Percentiles rank a stretch among this genome's conserved stretches.
Evolutionary conservation across 2,888 invertebrate genomes (phyloP).

Genomic region (Rhaphigaster nebulosa): DNA sequence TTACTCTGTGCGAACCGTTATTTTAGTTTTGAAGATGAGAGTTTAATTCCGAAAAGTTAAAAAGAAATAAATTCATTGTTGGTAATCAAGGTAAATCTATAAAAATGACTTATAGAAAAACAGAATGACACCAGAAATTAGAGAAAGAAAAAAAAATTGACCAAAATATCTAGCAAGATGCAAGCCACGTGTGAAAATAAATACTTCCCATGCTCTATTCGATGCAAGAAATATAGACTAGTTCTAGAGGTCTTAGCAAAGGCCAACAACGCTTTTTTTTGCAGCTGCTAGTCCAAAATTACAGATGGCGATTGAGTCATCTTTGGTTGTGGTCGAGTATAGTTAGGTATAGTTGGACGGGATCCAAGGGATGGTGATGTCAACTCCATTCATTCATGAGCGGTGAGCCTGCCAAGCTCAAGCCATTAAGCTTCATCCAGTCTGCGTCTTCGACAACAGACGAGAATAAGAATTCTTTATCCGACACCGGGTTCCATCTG

Average conservation of each 20-base stretch:
- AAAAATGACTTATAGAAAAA: too few relatives aligned
- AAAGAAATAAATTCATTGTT: too few relatives aligned
- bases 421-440: constrained; percentile 37
- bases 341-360: constrained; percentile 15
- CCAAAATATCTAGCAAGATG: neutral
- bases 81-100: too few relatives aligned
- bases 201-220: neutral
- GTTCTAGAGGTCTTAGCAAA: neutral
- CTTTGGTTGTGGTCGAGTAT: constrained; percentile 16
- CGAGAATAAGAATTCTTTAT: constrained; percentile 13
- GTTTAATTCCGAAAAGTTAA: too few relatives aligned
- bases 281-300: constrained; percentile 23
- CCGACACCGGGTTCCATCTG: neutral
- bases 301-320: constrained; percentile 28
- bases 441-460: neutral
- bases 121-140: too few relatives aligned
- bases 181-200: neutral
- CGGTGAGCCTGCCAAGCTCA: neutral
- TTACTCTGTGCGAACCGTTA: too few relatives aligned
- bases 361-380: neutral
- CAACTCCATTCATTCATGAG: constrained; percentile 48
- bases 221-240: neutral
- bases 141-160: neutral
- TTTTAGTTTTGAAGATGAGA: too few relatives aligned
- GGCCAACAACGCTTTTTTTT: constrained; percentile 3